These are phyloP conservation scores for Elymnias hypermnestra DNA, from an alignment of 1,140 invertebrate species.

Conservation along the genomic window DNA sequence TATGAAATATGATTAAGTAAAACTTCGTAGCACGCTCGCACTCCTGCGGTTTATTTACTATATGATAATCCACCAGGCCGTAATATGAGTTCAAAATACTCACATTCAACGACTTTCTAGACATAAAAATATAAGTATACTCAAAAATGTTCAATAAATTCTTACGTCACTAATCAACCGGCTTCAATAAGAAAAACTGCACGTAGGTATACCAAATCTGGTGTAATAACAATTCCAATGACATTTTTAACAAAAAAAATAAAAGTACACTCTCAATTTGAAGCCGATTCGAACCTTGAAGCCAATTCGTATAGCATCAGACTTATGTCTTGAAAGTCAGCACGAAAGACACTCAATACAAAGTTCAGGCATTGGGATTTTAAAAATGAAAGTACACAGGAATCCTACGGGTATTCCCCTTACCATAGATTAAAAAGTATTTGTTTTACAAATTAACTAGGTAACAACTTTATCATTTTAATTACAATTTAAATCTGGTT, in stretches of 20 bases:
- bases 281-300: neutral
- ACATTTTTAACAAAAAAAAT: neutral
- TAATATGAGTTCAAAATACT: conserved; percentile 27
- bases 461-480: no score
- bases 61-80: conserved; percentile 26
- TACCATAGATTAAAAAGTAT: conserved; percentile 32
- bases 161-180: no score
- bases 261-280: neutral
- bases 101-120: conserved; percentile 25
- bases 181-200: neutral
- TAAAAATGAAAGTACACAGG: conserved; percentile 21
- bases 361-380: conserved; percentile 23
- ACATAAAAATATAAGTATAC: conserved; percentile 12
- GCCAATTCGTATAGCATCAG: neutral
- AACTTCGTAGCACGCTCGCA: conserved; percentile 22
- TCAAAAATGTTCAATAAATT: neutral
- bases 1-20: neutral
- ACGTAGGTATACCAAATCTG: no score
- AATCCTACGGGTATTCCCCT: conserved; percentile 27
- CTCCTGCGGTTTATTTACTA: conserved; percentile 18
- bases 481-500: neutral
- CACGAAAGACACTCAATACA: conserved; percentile 19
- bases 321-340: conserved; percentile 26
- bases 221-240: no score
- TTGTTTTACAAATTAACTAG: no score